Evolutionary conservation across 92 coral and sea anemone species (phyloP), one percentile per base, ranked within the genome.

Genomic region (Zoanthus sociatus): DNA sequence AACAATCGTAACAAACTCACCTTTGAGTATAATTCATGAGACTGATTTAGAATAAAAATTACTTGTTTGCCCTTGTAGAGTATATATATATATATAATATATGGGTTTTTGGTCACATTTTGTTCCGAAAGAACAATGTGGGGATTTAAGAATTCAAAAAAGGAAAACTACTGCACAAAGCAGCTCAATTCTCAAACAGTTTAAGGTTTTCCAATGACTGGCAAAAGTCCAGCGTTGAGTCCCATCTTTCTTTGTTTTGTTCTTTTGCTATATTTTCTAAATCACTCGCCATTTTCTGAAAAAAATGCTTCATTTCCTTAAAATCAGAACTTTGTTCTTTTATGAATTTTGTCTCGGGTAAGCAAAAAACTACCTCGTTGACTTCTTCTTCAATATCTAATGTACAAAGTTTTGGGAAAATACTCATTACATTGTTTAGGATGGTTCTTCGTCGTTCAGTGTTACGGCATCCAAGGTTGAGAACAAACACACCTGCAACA

Each of bases 391-490:
- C 93, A 87, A 93, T 90, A 47, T 90, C 89, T 9, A 96, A 78
- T 37, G 76, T 88, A 64, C 79, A 96, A 4, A 94, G 93, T 83
- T 89, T 86, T 0, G 93, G 90, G 69, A 94, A 92, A 14, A 92
- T 89, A 4, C 85, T 76, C 31, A 83, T 90, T 64, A 96, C 86
- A 42, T 95, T 89, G 31, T 82, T 69, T 14, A 96, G 26, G 37
- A 96, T 83, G 15, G 87, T 75, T 26, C 48, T 86, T 31, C 91
- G 83, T 6, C 77, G 91, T 15, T 78, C 82, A 4, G 91, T 55
- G 83, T 90, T 84, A 46, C 94, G 93, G 67, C 98, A 96, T 15
- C 87, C 96, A 77, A 96, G 93, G 90, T 96, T 95, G 58, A 96
- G 91, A 21, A 95, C 82, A 44, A 96, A 91, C 37, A 94, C 98